Conservation (phyloP, 1,140 invertebrate species). For the Telenomus remus region DNA sequence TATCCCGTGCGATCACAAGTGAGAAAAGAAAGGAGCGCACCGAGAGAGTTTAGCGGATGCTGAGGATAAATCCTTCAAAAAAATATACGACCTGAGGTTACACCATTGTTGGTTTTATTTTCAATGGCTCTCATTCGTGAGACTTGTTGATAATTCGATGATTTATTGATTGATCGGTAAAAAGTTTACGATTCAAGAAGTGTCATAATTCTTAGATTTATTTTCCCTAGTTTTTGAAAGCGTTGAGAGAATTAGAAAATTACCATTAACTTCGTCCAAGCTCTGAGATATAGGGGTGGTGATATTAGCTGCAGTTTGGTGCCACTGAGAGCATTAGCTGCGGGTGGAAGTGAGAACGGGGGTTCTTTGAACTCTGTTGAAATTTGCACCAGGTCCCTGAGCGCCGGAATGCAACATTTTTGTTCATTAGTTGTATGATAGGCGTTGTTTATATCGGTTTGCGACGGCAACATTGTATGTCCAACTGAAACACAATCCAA, state of each 20-base stretch:
- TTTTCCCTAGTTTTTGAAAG: slow-evolving; percentile 3
- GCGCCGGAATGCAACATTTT: slow-evolving; percentile 68
- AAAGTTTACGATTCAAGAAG: no score
- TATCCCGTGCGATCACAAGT: slow-evolving; percentile 55
- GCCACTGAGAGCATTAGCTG: slow-evolving; percentile 67
- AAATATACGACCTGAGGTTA: slow-evolving; percentile 3
- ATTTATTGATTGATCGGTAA: no score
- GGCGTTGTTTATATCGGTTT: slow-evolving; percentile 66
- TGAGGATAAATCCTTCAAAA: slow-evolving; percentile 25
- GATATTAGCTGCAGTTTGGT: slow-evolving; percentile 61
- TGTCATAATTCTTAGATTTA: no score
- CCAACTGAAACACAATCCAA: slow-evolving; percentile 58
- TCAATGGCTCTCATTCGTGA: no score
- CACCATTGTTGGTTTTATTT: slow-evolving; percentile 7
- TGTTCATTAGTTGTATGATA: slow-evolving; percentile 73
- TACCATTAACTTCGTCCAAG: slow-evolving; percentile 72
- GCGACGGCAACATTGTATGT: slow-evolving; percentile 64
- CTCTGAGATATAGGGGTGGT: slow-evolving; percentile 61
- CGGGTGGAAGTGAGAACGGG: slow-evolving; percentile 60
- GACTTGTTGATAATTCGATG: no score
- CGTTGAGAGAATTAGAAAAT: slow-evolving; percentile 30
- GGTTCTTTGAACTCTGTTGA: slow-evolving; percentile 62
- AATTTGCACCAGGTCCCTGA: slow-evolving; percentile 61
- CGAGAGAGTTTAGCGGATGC: slow-evolving; percentile 7
- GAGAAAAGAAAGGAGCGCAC: slow-evolving; percentile 34